These are phyloP conservation scores for Hemibagrus wyckioides DNA, from an alignment of 2,113 vertebrate genomes.

Conservation along the genomic window DNA sequence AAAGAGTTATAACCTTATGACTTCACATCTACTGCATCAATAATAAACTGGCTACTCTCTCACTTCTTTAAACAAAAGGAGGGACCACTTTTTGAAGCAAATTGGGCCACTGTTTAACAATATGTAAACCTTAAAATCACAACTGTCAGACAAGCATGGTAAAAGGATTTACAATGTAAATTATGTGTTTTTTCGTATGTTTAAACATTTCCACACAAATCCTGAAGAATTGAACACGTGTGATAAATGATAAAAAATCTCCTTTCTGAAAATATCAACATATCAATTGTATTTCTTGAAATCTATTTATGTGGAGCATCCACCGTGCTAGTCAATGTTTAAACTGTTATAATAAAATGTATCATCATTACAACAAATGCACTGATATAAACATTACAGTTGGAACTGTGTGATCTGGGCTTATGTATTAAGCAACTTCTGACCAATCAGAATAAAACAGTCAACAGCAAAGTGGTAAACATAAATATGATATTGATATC, in stretches of 20 bases:
- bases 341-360: neutral
- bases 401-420: neutral
- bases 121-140: neutral
- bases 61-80: neutral
- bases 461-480: neutral
- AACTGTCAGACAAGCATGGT: neutral
- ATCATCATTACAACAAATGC: neutral
- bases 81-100: neutral
- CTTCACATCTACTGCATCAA: neutral
- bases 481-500: neutral
- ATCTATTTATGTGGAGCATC: neutral
- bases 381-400: neutral
- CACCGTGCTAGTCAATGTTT: neutral
- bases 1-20: neutral
- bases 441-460: neutral
- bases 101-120: neutral
- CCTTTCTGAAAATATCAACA: neutral
- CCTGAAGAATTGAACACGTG: neutral
- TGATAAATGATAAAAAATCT: neutral
- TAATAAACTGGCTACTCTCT: neutral
- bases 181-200: neutral
- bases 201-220: neutral
- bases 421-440: neutral
- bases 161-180: conserved; percentile 27
- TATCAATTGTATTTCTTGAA: neutral